phyloP scores from a whole-genome alignment of 2,888 invertebrate species.

The Dioctria linearis region DNA sequence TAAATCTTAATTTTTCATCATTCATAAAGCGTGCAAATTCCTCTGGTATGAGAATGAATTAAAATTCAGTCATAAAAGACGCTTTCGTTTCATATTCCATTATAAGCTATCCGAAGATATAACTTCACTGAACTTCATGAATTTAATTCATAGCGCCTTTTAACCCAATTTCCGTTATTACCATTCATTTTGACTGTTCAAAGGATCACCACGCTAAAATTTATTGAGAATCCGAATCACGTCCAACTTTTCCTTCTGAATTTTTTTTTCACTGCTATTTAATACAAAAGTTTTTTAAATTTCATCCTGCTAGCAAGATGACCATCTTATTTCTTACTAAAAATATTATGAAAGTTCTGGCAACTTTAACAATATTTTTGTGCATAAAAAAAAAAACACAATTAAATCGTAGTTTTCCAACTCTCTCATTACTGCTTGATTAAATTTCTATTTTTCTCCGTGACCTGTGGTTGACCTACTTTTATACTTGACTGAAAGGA shows the following conservation, averaged over 20 bases:
- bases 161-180: slow-evolving; percentile 31
- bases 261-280: slow-evolving; percentile 30
- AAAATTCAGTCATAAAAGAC: too few relatives aligned
- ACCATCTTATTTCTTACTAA: slow-evolving; percentile 38
- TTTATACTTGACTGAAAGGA: not conserved
- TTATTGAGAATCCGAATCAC: slow-evolving; percentile 43
- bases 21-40: too few relatives aligned
- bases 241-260: slow-evolving; percentile 8
- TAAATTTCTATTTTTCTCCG: slow-evolving; percentile 43
- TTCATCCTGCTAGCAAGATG: slow-evolving; percentile 42
- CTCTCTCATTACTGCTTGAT: slow-evolving; percentile 46
- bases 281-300: slow-evolving; percentile 31
- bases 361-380: slow-evolving; percentile 47
- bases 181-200: slow-evolving; percentile 19
- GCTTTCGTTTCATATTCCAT: too few relatives aligned
- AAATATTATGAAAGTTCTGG: slow-evolving; percentile 28
- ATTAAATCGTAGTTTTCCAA: slow-evolving; percentile 34
- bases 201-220: slow-evolving; percentile 27
- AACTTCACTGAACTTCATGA: too few relatives aligned
- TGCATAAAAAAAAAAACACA: slow-evolving; percentile 37
- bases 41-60: too few relatives aligned
- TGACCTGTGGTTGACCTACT: slow-evolving; percentile 42
- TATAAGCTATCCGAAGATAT: too few relatives aligned
- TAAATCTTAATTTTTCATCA: too few relatives aligned
- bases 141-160: not conserved